phyloP scores from a whole-genome alignment of 2,888 invertebrate genomes.

The Drosophila affinis region DNA sequence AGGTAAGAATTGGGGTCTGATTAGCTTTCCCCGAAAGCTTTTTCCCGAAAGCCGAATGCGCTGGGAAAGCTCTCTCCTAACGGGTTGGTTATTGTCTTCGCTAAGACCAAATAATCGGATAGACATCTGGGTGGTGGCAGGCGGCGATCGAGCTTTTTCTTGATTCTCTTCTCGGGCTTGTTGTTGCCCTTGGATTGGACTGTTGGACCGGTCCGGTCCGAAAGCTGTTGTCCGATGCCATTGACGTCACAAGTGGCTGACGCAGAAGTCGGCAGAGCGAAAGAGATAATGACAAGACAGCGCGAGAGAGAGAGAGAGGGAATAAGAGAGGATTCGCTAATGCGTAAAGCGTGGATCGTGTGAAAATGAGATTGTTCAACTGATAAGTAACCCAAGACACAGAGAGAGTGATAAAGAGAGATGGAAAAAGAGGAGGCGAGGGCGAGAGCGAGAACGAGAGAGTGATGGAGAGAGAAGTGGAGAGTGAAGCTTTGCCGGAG shows the following conservation, averaged over 20 bases:
- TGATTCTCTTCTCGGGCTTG: neutral
- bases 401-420: slow-evolving; percentile 1
- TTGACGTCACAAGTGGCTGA: slow-evolving; percentile 66
- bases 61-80: neutral
- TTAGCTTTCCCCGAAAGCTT: neutral
- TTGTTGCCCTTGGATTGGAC: slow-evolving; percentile 36
- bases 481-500: neutral
- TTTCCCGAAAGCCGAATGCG: neutral
- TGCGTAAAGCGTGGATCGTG: slow-evolving; percentile 55
- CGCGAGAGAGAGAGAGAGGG: neutral
- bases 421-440: neutral
- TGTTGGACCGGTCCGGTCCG: slow-evolving; percentile 68
- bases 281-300: neutral
- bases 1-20: slow-evolving; percentile 85
- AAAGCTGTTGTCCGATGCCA: slow-evolving; percentile 61
- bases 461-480: slow-evolving; percentile 5
- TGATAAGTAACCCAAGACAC: slow-evolving; percentile 19
- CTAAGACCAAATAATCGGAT: neutral
- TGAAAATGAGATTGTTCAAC: slow-evolving; percentile 48
- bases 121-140: neutral
- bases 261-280: slow-evolving; percentile 29
- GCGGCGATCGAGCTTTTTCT: neutral
- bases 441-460: slow-evolving; percentile 3
- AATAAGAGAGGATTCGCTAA: slow-evolving; percentile 41
- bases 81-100: neutral